Evolutionary conservation across 2,888 invertebrate genomes (phyloP), one percentile per base, ranked within the genome.

Genomic region (Neoascia interrupta): DNA sequence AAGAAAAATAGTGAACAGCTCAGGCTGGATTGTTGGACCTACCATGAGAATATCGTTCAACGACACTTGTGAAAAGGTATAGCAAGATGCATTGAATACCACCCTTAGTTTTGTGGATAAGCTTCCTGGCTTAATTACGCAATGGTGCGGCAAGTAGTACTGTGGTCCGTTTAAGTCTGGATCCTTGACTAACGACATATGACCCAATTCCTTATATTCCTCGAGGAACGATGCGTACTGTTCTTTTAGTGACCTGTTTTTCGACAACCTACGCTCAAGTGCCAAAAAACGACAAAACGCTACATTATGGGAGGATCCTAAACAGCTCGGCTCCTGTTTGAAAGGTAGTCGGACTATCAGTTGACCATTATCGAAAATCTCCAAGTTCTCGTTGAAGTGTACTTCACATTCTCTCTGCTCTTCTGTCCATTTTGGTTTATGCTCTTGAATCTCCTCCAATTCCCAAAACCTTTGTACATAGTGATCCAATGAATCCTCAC

Each of bases 11-110:
- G 36, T 36, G 18, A 76, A 68, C 5, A 81, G 13, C 0, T 75
- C 54, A 2, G 19, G 6, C 26, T 74, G 68, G 2, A 81, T 56
- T 1, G 73, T 79, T 1, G 79, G 69, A 1, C 80, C 76, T 13
- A 75, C 72, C 58, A 79, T 75, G n/a, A 73, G 41, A 10, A 81
- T 79, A 39, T 79, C 81, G 16, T 81, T 80, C 1, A 75, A 37
- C 5, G 80, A 68, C 8, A 43, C 45, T 53, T 41, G 63, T 2
- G 79, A 53, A 2, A 70, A 64, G 2, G 75, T 73, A 15, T 28
- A 34, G 34, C 18, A 51, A 2, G 51, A 51, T 6, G 10, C 31
- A 2, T 49, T 13, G 2, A 31, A 49, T 5, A 53, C 53, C 1
- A 36, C 23, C 10, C 53, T 19, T 5, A 45, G 10, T 41, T 81